These are phyloP conservation scores for Phoenicopterus ruber DNA, from an alignment of 2,113 vertebrate genomes.

Conservation along the genomic window DNA sequence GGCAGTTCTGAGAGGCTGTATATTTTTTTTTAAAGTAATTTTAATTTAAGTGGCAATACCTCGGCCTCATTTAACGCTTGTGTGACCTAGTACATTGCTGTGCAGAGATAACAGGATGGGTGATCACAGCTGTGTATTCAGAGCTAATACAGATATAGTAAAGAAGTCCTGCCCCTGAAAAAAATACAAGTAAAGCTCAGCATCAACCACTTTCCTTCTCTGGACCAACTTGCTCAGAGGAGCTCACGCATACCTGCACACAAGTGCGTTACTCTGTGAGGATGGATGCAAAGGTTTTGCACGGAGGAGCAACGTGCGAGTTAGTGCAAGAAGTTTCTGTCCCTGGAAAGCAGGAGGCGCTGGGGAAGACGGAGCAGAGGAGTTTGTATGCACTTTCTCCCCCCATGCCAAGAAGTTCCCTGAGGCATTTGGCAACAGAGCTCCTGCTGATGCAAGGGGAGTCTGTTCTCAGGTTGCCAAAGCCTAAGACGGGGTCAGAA, in stretches of 20 bases:
- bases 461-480: background rate
- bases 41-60: background rate
- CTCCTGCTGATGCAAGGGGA: background rate
- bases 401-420: background rate
- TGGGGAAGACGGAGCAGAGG: background rate
- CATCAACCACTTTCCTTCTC: accelerated
- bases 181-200: background rate
- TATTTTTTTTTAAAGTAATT: background rate
- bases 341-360: too few species aligned
- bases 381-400: background rate
- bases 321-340: background rate
- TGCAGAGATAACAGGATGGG: background rate
- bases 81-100: background rate
- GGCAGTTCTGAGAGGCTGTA: background rate
- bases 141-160: background rate
- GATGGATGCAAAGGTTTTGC: background rate
- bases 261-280: background rate
- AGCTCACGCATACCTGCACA: accelerated
- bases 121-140: background rate
- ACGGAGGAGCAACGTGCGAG: accelerated
- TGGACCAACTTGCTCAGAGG: background rate
- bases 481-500: background rate
- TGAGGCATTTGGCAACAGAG: background rate
- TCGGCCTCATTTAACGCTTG: background rate
- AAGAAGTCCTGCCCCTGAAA: background rate